Conservation (phyloP, 2,797 vertebrate species). For the Peromyscus aztecus region DNA sequence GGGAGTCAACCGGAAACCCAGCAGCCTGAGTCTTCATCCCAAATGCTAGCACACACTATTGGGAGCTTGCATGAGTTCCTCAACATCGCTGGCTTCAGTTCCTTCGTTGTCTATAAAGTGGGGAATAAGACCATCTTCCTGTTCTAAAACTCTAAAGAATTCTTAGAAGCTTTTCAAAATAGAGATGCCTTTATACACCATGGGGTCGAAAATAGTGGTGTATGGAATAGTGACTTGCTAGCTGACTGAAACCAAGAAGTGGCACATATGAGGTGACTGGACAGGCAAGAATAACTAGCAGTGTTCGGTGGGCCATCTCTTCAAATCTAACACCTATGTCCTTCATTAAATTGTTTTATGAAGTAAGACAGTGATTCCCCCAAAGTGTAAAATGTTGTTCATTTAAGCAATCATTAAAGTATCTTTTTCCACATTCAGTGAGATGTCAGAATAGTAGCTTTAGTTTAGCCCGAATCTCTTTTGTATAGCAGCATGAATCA, state of each 20-base stretch:
- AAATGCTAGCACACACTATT: not conserved
- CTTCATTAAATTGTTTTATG: not conserved
- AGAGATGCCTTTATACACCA: not conserved
- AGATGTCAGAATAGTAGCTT: not conserved
- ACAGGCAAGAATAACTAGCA: not conserved
- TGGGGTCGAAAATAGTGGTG: not conserved
- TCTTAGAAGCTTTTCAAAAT: not conserved
- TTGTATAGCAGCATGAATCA: accelerated
- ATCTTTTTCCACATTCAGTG: not conserved
- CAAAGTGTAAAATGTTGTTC: not conserved
- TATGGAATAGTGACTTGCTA: not conserved
- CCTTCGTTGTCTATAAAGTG: not conserved
- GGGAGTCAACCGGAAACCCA: not conserved
- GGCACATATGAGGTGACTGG: accelerated
- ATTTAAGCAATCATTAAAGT: not conserved
- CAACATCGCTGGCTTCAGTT: not conserved
- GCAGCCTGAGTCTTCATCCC: not conserved
- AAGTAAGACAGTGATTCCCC: not conserved
- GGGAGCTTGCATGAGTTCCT: not conserved
- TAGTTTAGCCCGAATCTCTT: not conserved
- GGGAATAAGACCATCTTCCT: not conserved
- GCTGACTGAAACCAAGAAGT: not conserved
- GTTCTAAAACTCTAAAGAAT: slow-evolving; percentile 30
- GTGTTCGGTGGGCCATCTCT: not conserved
- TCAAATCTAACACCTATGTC: too few relatives aligned